Percentiles rank a stretch among this genome's conserved stretches.
These are phyloP conservation scores for Isurus oxyrinchus DNA, from an alignment of 2,113 vertebrate species.

Conservation along the genomic window DNA sequence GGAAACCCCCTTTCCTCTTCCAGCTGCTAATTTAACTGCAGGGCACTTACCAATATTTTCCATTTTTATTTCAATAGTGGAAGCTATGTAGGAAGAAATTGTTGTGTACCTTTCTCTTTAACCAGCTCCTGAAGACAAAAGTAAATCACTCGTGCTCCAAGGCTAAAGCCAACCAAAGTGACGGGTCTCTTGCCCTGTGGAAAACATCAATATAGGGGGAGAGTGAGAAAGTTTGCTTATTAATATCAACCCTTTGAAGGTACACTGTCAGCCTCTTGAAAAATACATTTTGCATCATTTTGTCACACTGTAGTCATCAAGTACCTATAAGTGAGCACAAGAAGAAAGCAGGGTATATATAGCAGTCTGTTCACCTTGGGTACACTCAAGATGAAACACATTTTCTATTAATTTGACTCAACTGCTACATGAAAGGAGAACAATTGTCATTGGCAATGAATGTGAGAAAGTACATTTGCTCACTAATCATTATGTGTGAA, in stretches of 20 bases:
- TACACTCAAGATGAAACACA: neutral
- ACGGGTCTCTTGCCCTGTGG: conserved; percentile 82
- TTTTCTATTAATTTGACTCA: conserved; percentile 16
- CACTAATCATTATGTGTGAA: neutral
- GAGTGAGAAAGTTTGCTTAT: neutral
- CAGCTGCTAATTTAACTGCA: neutral
- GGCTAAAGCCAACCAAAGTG: conserved; percentile 88
- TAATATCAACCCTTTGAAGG: neutral
- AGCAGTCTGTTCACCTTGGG: neutral
- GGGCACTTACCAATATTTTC: neutral
- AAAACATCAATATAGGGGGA: conserved; percentile 34
- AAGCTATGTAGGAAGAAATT: neutral
- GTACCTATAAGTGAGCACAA: neutral
- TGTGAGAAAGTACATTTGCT: conserved; percentile 4
- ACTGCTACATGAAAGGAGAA: neutral
- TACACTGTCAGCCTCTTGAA: neutral
- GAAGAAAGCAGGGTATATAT: neutral
- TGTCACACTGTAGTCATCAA: neutral
- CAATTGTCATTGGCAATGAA: neutral
- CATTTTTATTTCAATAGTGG: neutral
- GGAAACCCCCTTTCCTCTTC: neutral
- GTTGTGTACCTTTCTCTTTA: conserved; percentile 74
- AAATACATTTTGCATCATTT: conserved; percentile 1
- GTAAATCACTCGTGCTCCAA: conserved; percentile 94
- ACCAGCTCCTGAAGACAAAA: conserved; percentile 93